Conservation (phyloP, 1,140 invertebrate genomes). For the Pseudomyrmex cubaensis region DNA sequence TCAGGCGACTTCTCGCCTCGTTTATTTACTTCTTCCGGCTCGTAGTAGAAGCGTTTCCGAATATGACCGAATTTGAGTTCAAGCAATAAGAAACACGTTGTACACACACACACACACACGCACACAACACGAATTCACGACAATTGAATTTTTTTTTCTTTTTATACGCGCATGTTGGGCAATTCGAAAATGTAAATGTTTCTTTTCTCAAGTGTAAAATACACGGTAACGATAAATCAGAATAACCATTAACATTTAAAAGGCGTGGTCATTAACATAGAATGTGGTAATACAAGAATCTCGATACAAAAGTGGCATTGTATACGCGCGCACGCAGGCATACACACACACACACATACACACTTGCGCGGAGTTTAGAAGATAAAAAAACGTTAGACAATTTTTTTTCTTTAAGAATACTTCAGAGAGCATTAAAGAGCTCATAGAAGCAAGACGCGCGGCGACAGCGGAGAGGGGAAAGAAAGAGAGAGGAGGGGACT, state of each 20-base stretch:
- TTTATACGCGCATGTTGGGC: background rate
- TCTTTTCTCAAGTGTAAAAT: background rate
- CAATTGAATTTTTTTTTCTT: background rate
- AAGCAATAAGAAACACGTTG: conserved; percentile 8
- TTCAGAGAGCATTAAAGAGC: conserved; percentile 7
- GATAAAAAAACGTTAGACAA: background rate
- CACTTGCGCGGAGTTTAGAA: background rate
- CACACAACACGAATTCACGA: background rate
- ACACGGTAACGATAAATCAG: background rate
- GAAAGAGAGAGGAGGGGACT: conserved; percentile 27
- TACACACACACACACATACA: too few relatives aligned
- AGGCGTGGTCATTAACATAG: background rate
- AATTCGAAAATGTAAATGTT: background rate
- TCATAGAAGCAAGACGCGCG: too few relatives aligned
- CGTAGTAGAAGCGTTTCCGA: conserved; percentile 36
- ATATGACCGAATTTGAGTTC: conserved; percentile 37
- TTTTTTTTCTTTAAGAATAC: conserved; percentile 2
- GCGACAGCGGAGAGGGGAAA: background rate
- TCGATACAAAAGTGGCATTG: conserved; percentile 1
- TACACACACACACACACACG: background rate
- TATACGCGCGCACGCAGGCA: background rate
- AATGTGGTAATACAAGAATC: background rate
- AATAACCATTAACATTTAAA: conserved; percentile 4
- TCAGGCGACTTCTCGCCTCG: conserved; percentile 46
- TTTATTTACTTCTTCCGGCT: conserved; percentile 61